Percentiles rank a stretch among this genome's conserved stretches.
Evolutionary conservation across 2,113 vertebrate genomes (phyloP).

Genomic region (Melanerpes formicivorus): DNA sequence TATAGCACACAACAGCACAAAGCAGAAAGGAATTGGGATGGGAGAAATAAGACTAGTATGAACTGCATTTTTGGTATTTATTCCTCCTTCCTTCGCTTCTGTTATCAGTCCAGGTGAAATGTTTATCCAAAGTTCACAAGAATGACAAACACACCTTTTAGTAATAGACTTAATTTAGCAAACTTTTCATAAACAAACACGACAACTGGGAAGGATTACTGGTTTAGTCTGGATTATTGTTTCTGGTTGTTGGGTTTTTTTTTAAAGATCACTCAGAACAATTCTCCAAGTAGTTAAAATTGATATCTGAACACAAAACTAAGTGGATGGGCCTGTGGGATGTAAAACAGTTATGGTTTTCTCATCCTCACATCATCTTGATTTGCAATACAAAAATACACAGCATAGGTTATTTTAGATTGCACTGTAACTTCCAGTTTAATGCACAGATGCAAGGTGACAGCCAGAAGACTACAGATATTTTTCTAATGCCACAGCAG

Average conservation of each 20-base stretch:
- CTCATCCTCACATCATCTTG: neutral
- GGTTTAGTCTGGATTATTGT: neutral
- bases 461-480: accelerated
- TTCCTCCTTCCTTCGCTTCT: neutral
- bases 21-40: neutral
- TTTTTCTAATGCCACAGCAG: neutral
- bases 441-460: accelerated
- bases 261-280: neutral
- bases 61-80: neutral
- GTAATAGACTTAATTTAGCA: neutral
- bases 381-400: neutral
- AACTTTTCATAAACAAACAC: neutral
- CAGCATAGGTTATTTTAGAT: neutral
- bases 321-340: neutral
- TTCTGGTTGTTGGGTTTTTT: neutral
- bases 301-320: neutral
- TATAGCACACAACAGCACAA: neutral
- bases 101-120: neutral
- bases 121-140: neutral
- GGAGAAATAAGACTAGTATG: neutral
- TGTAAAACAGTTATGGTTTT: neutral
- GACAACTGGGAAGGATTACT: neutral
- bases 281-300: neutral
- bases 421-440: neutral
- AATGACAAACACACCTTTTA: neutral